Evolutionary conservation across 2,888 invertebrate species (phyloP), one percentile per base, ranked within the genome.

Genomic region (Cyrtodaria siliqua): DNA sequence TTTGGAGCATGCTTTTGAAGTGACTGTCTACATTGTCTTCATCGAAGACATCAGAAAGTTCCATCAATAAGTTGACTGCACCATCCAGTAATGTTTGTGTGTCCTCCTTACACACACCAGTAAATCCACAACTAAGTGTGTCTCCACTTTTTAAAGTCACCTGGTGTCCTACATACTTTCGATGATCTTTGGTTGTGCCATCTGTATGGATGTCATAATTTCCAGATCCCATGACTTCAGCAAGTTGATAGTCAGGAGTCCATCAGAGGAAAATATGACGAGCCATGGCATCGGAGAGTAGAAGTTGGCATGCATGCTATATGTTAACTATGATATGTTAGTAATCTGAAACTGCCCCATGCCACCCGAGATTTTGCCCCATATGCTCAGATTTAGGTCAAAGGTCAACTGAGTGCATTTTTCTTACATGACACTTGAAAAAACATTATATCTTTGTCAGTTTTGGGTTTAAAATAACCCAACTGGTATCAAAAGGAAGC

Each of bases 241-340:
- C n/a, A n/a, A n/a, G 40, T 16, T 38, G 16, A 8, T 38, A 38
- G 40, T 38, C 8, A 12, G 40, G 16, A 38, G 40, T 8, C 40
- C 40, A 38, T 12, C 40, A 12, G 40, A 16, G 16, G 16, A 38
- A 38, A 38, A 38, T 8, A 12, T 38, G 40, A 12, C 16, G 40
- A 16, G 40, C 40, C 40, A 38, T 38, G 40, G 40, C 40, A 38
- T 38, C 40, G 40, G 40, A 38, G 40, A 38, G 40, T 38, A 38
- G 40, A 38, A 16, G 9, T 38, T 38, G 40, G 40, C 40, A 12
- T 38, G 9, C 40, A 38, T 38, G 40, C 40, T 38, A 12, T 16
- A 38, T 38, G 40, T 38, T 38, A 12, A 12, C 40, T 38, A 12
- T 38, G 16, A 8, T 38, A 16, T 38, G 16, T 38, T 16, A 16